Evolutionary conservation across 2,888 invertebrate genomes (phyloP), one percentile per base, ranked within the genome.

Genomic region (Metacarcinus magister): DNA sequence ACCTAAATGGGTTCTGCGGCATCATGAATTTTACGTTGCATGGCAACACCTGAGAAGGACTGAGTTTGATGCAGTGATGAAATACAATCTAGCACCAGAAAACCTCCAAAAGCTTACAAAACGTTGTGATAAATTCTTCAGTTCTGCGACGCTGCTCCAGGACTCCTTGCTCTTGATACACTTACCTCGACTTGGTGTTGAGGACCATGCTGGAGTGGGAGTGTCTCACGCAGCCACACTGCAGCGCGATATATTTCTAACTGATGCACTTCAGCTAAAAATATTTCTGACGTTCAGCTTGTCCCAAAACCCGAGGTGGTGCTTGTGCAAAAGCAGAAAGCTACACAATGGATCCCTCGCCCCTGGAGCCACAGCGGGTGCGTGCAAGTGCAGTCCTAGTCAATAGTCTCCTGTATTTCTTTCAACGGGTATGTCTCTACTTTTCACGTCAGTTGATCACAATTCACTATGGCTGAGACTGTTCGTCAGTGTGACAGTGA

Each of bases 181-280:
- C 82, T 32, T 32, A 82, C 82, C 28, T 32, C 32, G 28, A 28
- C 82, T 82, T 82, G 32, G 32, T 8, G 82, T 82, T 82, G 82
- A 82, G 82, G 32, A 82, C 82, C 82, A 82, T 82, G 28, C 32
- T 32, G 28, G 28, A 82, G 28, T 8, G 82, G 32, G 82, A 82
- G 82, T 28, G 82, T 82, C 82, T 82, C 82, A 82, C 82, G 82
- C 82, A 82, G 28, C 82, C 82, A 82, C 82, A 82, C 28, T 32
- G 82, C 82, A 82, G 32, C 82, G 28, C 82, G 82, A 82, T 32
- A 13, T 28, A 82, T 82, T 75, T 75, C 3, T 32, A 82, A 32
- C 82, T 82, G 32, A 32, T 32, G 82, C 82, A 32, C 82, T 82
- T n/a, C 28, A 32, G 82, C 82, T 82, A 28, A 82, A 82, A 82